A percentile compares a stretch with the other conserved stretches of the same genome.
These are phyloP conservation scores for Melitaea athalia DNA, from an alignment of 2,888 invertebrate genomes.

Conservation along the genomic window DNA sequence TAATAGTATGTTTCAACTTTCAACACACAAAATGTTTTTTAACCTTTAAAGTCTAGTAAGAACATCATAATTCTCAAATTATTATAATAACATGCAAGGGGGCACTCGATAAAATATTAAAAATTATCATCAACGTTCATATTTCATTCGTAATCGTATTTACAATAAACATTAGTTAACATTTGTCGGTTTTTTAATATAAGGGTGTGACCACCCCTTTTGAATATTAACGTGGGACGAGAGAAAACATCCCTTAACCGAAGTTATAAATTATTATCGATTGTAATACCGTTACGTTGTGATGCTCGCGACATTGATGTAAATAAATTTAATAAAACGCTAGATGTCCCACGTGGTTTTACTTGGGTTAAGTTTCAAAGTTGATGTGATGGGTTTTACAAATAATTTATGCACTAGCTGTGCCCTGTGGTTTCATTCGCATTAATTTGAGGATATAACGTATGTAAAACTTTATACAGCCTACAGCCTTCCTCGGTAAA, in stretches of 20 bases:
- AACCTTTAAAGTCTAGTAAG: background rate
- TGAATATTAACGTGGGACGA: slow-evolving; percentile 36
- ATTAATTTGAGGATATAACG: too few relatives aligned
- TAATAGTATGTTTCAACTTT: too few relatives aligned
- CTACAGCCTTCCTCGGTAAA: too few relatives aligned
- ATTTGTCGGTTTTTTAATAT: slow-evolving; percentile 52
- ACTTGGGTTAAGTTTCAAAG: too few relatives aligned
- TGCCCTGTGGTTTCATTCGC: too few relatives aligned
- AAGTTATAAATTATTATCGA: background rate
- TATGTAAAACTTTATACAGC: too few relatives aligned
- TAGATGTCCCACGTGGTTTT: background rate
- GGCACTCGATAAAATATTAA: slow-evolving; percentile 7
- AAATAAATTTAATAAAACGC: background rate
- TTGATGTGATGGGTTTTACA: too few relatives aligned
- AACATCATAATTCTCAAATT: background rate
- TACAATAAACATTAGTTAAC: slow-evolving; percentile 54
- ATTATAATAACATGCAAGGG: background rate
- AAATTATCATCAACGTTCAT: slow-evolving; percentile 31
- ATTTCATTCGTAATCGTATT: slow-evolving; percentile 52
- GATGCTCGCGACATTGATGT: too few relatives aligned
- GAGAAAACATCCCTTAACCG: background rate
- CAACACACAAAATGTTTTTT: background rate
- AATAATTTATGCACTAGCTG: too few relatives aligned
- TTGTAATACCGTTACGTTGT: background rate
- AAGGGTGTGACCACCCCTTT: slow-evolving; percentile 39